phyloP scores from a whole-genome alignment of 2,797 vertebrate species.

The Capromys pilorides region DNA sequence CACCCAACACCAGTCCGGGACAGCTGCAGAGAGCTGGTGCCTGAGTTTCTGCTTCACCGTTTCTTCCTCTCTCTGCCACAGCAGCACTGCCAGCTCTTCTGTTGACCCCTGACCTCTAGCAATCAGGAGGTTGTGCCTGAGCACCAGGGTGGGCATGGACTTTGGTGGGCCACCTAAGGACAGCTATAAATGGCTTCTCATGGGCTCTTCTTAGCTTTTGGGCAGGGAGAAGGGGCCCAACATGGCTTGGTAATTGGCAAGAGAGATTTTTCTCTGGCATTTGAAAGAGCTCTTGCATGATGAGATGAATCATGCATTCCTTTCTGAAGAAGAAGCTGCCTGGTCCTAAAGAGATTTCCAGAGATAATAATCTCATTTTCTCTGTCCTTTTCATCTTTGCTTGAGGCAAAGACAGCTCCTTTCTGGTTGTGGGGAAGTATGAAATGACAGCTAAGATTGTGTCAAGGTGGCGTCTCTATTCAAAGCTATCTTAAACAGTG shows the following conservation, averaged over 20 bases:
- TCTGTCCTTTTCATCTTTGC: conserved; percentile 71
- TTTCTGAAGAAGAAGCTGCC: conserved; percentile 61
- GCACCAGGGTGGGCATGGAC: fast-evolving
- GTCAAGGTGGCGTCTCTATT: conserved; percentile 71
- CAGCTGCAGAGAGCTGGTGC: fast-evolving
- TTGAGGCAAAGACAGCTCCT: conserved; percentile 67
- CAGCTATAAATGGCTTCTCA: neutral
- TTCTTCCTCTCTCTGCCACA: fast-evolving
- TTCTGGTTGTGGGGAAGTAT: conserved; percentile 57
- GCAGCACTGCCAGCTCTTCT: fast-evolving
- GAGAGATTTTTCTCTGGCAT: conserved; percentile 53
- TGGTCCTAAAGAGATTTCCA: conserved; percentile 65
- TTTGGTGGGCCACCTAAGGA: fast-evolving
- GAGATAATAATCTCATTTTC: conserved; percentile 58
- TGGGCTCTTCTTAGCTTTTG: neutral
- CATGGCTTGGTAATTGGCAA: neutral
- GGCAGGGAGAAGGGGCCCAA: neutral
- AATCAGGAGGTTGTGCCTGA: fast-evolving
- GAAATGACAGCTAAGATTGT: conserved; percentile 70
- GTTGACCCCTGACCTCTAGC: neutral
- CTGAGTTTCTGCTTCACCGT: fast-evolving
- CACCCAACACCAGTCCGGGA: fast-evolving
- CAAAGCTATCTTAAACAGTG: conserved; percentile 59
- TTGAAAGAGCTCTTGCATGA: conserved; percentile 42
- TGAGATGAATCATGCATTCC: conserved; percentile 55